Base-by-base conservation (phyloP, 2,113 vertebrate species). In the Orthonyx spaldingii region DNA sequence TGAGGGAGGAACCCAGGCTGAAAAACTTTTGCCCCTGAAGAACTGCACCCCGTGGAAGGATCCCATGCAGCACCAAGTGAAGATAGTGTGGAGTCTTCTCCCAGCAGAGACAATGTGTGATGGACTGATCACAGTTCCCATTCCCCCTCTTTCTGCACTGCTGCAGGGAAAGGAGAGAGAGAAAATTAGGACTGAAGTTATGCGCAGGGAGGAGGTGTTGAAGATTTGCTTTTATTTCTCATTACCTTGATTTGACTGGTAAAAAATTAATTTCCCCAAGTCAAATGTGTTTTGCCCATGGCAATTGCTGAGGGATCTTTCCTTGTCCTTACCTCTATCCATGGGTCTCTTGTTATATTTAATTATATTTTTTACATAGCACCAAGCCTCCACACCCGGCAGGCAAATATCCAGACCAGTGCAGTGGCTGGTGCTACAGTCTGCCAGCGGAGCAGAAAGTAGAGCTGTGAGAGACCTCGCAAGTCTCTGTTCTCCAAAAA, bases 361-460 rank as follows among this genome's bases (percentile, higher is more conserved):
- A 9, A 27, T 52, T 28, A 4, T 46, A 37, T 39, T 78, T 68
- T 50, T 69, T 60, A 16, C 10, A 10, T 3, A 39, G 55, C 55
- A 39, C 21, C 55, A 84, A 37, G 19, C 3, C 27, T 12, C 16
- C 13, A n/a, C 15, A 70, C 8, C 28, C 19, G 26, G 28, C 16
- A 59, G 60, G n/a, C 13, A 71, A 71, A 82, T 12, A 42, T 14
- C 26, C 0, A 0, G 32, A 9, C 22, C 22, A 59, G 18, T 16
- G 17, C 20, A 39, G 21, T 2, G 9, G 23, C 27, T 53, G 22
- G 0, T 66, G 17, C 39, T 37, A 33, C 21, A 39, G 4, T 28
- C 33, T 71, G 6, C 39, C 0, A 0, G 32, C 0, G 1, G 8
- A 57, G 17, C 7, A 84, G 59, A 80, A 77, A 77, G 41, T 44